Percentiles rank a stretch among this genome's conserved stretches.
These are phyloP conservation scores for Rhombomys opimus DNA, from an alignment of 2,113 vertebrate genomes.

Conservation along the genomic window DNA sequence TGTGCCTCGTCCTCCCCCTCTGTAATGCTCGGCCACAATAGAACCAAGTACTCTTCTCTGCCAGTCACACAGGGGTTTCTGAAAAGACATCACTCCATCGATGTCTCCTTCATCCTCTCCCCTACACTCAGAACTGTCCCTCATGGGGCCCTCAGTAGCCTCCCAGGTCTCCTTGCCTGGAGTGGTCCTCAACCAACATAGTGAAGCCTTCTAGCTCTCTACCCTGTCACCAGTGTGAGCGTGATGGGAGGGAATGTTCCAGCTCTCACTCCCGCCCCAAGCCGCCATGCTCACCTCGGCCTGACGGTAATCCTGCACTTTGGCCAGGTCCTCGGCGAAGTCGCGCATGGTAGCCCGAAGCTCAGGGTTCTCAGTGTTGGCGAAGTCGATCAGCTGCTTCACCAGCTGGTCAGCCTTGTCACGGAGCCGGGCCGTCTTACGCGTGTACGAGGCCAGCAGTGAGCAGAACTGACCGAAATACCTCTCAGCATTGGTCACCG, in stretches of 20 bases:
- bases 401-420: slow-evolving; percentile 87
- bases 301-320: slow-evolving; percentile 91
- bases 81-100: background rate
- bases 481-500: slow-evolving; percentile 80
- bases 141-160: background rate
- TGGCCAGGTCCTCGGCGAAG: slow-evolving; percentile 88
- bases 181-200: accelerated
- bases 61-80: background rate
- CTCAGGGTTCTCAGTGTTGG: slow-evolving; percentile 83
- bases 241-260: background rate
- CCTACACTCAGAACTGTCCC: background rate
- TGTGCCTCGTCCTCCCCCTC: accelerated
- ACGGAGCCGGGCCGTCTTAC: slow-evolving; percentile 86
- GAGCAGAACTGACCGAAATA: slow-evolving; percentile 88
- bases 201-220: background rate
- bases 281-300: slow-evolving; percentile 84
- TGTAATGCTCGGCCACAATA: accelerated
- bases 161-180: background rate
- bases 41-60: background rate
- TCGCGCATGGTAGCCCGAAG: slow-evolving; percentile 81
- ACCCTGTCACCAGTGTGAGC: background rate
- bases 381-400: slow-evolving; percentile 83
- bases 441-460: slow-evolving; percentile 84
- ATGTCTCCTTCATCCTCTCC: background rate
- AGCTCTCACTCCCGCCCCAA: accelerated